Evolutionary conservation across 2,113 vertebrate species (phyloP).

Genomic region (Ammodytes marinus): DNA sequence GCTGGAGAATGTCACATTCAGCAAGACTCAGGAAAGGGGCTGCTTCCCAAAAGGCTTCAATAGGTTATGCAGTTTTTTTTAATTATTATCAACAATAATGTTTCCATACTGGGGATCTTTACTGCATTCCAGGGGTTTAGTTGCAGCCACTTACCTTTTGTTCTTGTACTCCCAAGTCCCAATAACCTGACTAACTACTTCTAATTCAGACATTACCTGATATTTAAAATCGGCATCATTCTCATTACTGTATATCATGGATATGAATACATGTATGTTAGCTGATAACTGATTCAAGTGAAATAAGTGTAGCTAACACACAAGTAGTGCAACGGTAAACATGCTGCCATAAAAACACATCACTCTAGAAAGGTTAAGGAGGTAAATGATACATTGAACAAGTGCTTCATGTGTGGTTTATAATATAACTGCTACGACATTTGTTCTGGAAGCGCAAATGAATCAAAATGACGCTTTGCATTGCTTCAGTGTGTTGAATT

Average conservation of each 20-base stretch:
- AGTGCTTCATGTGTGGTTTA: background rate
- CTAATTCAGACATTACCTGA: background rate
- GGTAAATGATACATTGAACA: background rate
- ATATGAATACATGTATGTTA: background rate
- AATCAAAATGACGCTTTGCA: background rate
- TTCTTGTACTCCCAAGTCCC: background rate
- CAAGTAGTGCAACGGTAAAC: background rate
- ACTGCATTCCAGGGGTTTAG: conserved; percentile 13
- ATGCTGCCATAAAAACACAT: background rate
- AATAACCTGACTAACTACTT: background rate
- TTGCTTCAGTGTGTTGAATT: background rate
- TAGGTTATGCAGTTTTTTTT: background rate
- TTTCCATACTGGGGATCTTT: background rate
- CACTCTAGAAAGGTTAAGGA: background rate
- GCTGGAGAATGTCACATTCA: conserved; percentile 20
- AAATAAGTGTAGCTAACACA: background rate
- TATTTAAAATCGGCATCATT: background rate
- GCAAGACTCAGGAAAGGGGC: conserved; percentile 10
- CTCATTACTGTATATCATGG: background rate
- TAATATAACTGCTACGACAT: background rate
- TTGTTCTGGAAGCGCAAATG: no score
- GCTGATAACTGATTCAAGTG: background rate
- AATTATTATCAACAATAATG: background rate
- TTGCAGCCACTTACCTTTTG: conserved; percentile 42
- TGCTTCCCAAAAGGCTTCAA: background rate